Base-by-base conservation (phyloP, 2,113 vertebrate species). In the Panthera uncia region DNA sequence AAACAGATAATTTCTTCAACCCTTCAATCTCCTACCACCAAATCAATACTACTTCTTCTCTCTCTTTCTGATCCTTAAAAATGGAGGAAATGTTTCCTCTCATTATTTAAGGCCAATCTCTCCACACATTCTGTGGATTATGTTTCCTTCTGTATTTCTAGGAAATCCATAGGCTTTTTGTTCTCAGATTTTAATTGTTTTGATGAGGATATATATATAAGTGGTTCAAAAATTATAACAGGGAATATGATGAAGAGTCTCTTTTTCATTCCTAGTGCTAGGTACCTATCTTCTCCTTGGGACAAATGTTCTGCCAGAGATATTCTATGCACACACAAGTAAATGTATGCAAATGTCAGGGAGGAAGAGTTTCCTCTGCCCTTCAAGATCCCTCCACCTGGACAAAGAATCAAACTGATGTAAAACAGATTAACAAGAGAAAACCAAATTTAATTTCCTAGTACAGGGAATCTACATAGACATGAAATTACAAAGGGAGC, bases 171-270 rank as follows among this genome's bases (percentile, higher is more conserved):
- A 79, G 31, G 16, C 14, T 84, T 82, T 94, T 87, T 79, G 12
- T 45, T 41, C 38, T 76, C 73, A 68, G 50, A 0, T 73, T 69
- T 91, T 87, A 36, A 33, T 63, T 82, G 16, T 82, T 92, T 95
- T 65, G 1, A 41, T 18, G 61, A 85, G 14, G 33, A 10, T 68
- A 61, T 66, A 61, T 76, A 74, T 50, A 48, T 57, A 92, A 92
- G 71, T 92, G 27, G 23, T 81, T 89, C 38, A 94, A 94, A 95
- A 95, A n/a, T 65, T 68, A 76, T 23, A 61, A 45, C 88, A n/a
- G 4, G 2, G 8, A 81, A 36, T 76, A 81, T 73, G 18, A 69
- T 87, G 36, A 81, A 80, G 78, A 93, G 23, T 92, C 38, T 93
- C 33, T 52, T 61, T 76, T 73, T 18, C 8, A 93, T 91, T 68